Conservation (phyloP, 2,888 invertebrate species). For the Cepaea hortensis region DNA sequence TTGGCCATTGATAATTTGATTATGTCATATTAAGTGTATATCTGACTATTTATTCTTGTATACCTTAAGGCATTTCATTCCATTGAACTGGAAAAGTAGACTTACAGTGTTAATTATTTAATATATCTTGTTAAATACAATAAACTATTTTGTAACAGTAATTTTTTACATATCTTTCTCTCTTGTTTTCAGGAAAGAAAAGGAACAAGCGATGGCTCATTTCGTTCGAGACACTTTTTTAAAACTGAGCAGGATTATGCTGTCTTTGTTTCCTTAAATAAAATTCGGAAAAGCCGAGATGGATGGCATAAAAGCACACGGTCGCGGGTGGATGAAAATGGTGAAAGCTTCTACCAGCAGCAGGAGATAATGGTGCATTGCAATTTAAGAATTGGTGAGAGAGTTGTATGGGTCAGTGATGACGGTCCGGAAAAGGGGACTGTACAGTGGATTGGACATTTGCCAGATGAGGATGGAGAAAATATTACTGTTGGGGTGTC, state of each 20-base stretch:
- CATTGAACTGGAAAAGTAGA: too few relatives aligned
- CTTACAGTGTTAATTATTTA: too few relatives aligned
- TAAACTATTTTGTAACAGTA: too few relatives aligned
- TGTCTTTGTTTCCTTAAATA: slow-evolving; percentile 64
- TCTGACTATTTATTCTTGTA: too few relatives aligned
- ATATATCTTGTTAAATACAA: neutral
- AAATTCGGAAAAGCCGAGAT: slow-evolving; percentile 58
- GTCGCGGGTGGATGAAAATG: slow-evolving; percentile 44
- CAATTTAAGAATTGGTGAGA: slow-evolving; percentile 75
- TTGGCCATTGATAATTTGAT: too few relatives aligned
- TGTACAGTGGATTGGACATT: slow-evolving; percentile 79
- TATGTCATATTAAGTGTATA: too few relatives aligned
- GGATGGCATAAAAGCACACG: slow-evolving; percentile 47
- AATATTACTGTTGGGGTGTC: slow-evolving; percentile 79
- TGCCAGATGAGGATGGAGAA: slow-evolving; percentile 76
- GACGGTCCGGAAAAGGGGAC: slow-evolving; percentile 77
- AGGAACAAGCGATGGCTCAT: slow-evolving; percentile 65
- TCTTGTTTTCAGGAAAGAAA: slow-evolving; percentile 55
- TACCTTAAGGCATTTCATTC: too few relatives aligned
- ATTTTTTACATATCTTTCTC: neutral
- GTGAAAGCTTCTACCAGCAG: slow-evolving; percentile 26
- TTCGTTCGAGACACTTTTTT: slow-evolving; percentile 61
- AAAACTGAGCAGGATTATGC: slow-evolving; percentile 59
- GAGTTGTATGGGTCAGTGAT: slow-evolving; percentile 79
- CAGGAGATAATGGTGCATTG: slow-evolving; percentile 7